Percentiles rank a stretch among this genome's conserved stretches.
Evolutionary conservation across 2,888 invertebrate genomes (phyloP).

Genomic region (Synergus umbraculus): DNA sequence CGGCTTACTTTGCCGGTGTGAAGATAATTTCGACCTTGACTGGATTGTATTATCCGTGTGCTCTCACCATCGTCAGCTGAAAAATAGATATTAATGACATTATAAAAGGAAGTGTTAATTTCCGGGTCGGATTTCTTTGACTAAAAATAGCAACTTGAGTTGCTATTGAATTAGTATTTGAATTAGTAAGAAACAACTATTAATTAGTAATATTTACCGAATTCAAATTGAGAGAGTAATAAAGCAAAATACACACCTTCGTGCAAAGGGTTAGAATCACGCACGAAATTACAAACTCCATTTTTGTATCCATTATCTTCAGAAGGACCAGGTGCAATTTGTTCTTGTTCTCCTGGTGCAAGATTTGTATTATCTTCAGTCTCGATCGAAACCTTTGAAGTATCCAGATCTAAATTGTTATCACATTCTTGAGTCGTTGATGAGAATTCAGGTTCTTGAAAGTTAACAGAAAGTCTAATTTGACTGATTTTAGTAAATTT

Average conservation of each 20-base stretch:
- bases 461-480: constrained; percentile 23
- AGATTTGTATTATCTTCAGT: constrained; percentile 10
- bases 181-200: too few relatives aligned
- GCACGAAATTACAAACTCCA: constrained; percentile 17
- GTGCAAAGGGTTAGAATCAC: constrained; percentile 53
- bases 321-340: background rate
- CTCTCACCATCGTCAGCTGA: constrained; percentile 64
- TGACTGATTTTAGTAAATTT: constrained; percentile 31
- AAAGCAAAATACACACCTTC: constrained; percentile 59
- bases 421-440: background rate
- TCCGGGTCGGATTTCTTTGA: too few relatives aligned
- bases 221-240: background rate
- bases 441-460: constrained; percentile 17
- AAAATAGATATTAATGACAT: background rate
- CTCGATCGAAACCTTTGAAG: constrained; percentile 35
- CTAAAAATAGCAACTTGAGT: background rate
- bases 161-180: too few relatives aligned
- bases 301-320: background rate
- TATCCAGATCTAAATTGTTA: constrained; percentile 1
- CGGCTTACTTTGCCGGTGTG: constrained; percentile 74
- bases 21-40: constrained; percentile 49
- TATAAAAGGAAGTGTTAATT: too few relatives aligned
- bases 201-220: too few relatives aligned
- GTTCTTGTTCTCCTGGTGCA: background rate
- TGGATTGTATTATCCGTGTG: constrained; percentile 66